Evolutionary conservation across 35 echinoderm and acorn worm genomes (phyloP).

Genomic region (Patiria miniata): DNA sequence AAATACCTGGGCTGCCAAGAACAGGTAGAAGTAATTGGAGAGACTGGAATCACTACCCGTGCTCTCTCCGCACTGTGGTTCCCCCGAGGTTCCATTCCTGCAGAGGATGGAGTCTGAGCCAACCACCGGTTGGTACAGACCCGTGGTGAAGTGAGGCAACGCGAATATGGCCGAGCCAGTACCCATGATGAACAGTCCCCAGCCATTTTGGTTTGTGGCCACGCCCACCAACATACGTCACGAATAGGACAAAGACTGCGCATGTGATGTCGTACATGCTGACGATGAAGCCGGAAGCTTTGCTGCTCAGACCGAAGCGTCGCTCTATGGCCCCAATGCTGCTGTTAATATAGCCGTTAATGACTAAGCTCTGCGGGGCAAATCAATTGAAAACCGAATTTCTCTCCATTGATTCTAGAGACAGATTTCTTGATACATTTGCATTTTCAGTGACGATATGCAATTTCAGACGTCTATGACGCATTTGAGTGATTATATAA

Average conservation of each 20-base stretch:
- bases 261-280: constrained; percentile 65
- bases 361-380: constrained; percentile 68
- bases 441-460: too few relatives aligned
- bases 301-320: constrained; percentile 71
- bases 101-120: constrained; percentile 18
- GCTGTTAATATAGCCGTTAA: constrained; percentile 72
- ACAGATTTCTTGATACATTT: too few relatives aligned
- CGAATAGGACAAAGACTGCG: constrained; percentile 66
- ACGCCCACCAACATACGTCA: constrained; percentile 74
- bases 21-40: constrained; percentile 78
- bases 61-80: neutral
- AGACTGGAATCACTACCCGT: neutral
- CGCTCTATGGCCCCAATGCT: constrained; percentile 70
- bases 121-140: constrained; percentile 35
- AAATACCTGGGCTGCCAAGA: constrained; percentile 68
- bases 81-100: neutral
- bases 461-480: too few relatives aligned
- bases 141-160: constrained; percentile 72
- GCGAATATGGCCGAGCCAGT: constrained; percentile 59
- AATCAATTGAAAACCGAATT: neutral
- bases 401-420: too few relatives aligned
- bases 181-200: constrained; percentile 51
- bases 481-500: too few relatives aligned
- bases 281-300: constrained; percentile 68
- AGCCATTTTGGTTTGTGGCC: constrained; percentile 83